A percentile compares a stretch with the other conserved stretches of the same genome.
Evolutionary conservation across 2,797 vertebrate genomes (phyloP).

Genomic region (Poeciliopsis gracilis): DNA sequence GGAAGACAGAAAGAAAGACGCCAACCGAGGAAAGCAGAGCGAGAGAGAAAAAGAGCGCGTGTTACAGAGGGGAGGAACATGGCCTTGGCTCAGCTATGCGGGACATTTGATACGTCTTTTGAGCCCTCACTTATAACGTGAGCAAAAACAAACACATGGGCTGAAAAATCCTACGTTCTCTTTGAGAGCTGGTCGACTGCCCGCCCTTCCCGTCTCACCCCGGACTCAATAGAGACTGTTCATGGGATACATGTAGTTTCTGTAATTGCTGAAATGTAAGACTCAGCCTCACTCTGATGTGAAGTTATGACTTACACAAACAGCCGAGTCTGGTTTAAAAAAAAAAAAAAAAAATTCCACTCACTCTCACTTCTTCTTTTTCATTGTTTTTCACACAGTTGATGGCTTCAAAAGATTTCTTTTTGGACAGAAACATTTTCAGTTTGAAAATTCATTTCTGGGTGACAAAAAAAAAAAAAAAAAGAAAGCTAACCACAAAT

Average conservation of each 20-base stretch:
- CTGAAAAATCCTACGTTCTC: slow-evolving; percentile 79
- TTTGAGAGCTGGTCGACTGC: slow-evolving; percentile 61
- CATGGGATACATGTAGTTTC: slow-evolving; percentile 77
- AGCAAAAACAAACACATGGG: slow-evolving; percentile 84
- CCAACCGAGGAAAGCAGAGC: slow-evolving; percentile 63
- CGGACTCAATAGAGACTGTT: slow-evolving; percentile 81
- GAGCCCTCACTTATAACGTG: slow-evolving; percentile 82
- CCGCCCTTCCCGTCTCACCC: slow-evolving; percentile 61
- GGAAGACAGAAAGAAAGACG: slow-evolving; percentile 70
- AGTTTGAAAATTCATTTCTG: slow-evolving; percentile 71
- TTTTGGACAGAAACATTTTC: slow-evolving; percentile 70
- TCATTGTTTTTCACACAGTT: slow-evolving; percentile 31
- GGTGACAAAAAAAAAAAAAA: slow-evolving; percentile 46
- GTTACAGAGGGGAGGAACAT: slow-evolving; percentile 76
- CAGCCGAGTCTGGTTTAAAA: slow-evolving; percentile 67
- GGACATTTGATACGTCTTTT: slow-evolving; percentile 84
- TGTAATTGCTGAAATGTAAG: slow-evolving; percentile 83
- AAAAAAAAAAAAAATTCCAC: slow-evolving; percentile 54
- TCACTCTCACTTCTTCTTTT: slow-evolving; percentile 72
- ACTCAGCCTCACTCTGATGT: slow-evolving; percentile 74
- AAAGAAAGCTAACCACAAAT: slow-evolving; percentile 68
- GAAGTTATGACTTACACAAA: slow-evolving; percentile 81
- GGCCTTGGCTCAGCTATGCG: slow-evolving; percentile 80
- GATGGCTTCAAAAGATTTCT: slow-evolving; percentile 61
- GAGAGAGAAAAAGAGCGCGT: slow-evolving; percentile 66